phyloP scores from a whole-genome alignment of 2,797 vertebrate genomes.

The Hirundo rustica region DNA sequence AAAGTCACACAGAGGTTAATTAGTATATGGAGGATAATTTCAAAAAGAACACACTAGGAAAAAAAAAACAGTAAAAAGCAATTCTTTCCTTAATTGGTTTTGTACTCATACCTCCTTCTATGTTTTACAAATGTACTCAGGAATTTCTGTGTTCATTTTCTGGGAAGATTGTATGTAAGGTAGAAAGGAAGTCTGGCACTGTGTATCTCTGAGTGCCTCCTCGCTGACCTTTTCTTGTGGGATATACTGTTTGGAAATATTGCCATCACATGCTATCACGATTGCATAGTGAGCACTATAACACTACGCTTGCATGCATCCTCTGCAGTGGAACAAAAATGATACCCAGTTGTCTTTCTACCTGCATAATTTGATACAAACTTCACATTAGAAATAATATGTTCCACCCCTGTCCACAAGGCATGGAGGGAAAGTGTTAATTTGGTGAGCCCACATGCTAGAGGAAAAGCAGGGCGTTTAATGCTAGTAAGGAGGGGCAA shows the following conservation, averaged over 20 bases:
- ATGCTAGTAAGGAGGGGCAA: background rate
- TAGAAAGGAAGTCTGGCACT: conserved; percentile 16
- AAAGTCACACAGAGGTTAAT: conserved; percentile 67
- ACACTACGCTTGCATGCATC: background rate
- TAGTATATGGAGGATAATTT: conserved; percentile 68
- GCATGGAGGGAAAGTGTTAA: background rate
- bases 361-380: background rate
- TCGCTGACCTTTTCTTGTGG: conserved; percentile 19
- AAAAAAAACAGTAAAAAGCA: conserved; percentile 57
- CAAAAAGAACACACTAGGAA: conserved; percentile 37
- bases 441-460: accelerated
- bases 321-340: background rate
- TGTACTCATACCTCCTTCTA: conserved; percentile 2
- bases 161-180: conserved; percentile 16
- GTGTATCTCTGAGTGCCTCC: background rate
- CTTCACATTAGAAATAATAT: background rate
- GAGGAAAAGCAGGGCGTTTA: background rate
- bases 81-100: conserved; percentile 61
- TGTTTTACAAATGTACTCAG: conserved; percentile 19
- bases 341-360: background rate
- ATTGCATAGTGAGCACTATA: background rate
- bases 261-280: background rate
- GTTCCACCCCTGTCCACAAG: background rate
- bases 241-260: background rate
- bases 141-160: conserved; percentile 40